Base-by-base conservation (phyloP, 1,140 invertebrate genomes). In the Megalonaias nervosa region DNA sequence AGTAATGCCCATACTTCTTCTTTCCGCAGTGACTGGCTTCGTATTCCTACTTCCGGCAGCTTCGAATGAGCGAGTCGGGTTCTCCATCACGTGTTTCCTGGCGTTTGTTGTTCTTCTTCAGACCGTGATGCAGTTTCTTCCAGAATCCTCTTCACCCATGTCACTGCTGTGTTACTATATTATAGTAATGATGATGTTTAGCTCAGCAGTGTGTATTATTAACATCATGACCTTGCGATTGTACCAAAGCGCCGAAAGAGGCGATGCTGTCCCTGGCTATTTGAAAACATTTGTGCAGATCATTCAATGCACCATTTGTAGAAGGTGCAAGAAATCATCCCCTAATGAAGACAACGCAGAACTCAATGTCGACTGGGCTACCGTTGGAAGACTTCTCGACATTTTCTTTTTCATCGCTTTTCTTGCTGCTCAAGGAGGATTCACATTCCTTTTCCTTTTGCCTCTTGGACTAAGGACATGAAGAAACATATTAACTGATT, bases 71-170 rank as follows among this genome's bases (percentile, higher is more conserved):
- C 55, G 76, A 16, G 57, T 73, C 3, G 76, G 76, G 13, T 78
- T 78, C 58, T 78, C 56, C 21, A 71, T 78, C n/a, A 78, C 76
- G 62, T 78, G 76, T 73, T 78, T 78, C 71, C 71, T 78, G 65
- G 60, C 76, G 59, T 78, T 78, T 48, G 71, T 78, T 6, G 71
- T 78, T 2, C 56, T 78, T 64, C 67, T 78, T 70, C 76, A 78
- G 71, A 78, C 76, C 65, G 73, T 71, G 73, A 78, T 78, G 76
- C 19, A 72, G 13, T 78, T 78, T 60, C 76, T 78, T 17, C 76
- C 76, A 19, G 62, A 78, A 60, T 60, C 73, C 26, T 70, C 76
- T 12, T 73, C 48, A 38, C 76, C 76, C 0, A 78, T 78, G 76
- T 73, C 70, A 14, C 66, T 78, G 11, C 48, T 78, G 16, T 78